phyloP scores from a whole-genome alignment of 2,797 vertebrate species.

The Pteronotus mesoamericanus region DNA sequence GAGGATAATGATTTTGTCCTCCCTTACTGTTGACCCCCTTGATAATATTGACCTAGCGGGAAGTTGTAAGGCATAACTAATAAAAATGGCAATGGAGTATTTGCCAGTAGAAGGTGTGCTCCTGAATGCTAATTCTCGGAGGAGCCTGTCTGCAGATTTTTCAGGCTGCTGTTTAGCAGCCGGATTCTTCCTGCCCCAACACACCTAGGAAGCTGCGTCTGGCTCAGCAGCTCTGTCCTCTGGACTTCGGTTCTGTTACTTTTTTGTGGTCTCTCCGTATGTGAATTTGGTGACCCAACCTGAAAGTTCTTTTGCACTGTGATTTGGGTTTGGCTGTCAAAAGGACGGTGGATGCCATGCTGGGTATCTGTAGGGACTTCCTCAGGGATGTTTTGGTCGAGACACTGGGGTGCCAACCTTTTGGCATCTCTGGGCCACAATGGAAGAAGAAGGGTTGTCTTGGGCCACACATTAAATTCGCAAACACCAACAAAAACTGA shows the following conservation, averaged over 20 bases:
- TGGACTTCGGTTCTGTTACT: background rate
- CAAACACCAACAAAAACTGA: too few relatives aligned
- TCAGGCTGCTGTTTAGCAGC: background rate
- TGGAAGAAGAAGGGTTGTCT: too few relatives aligned
- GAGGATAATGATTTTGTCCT: conserved; percentile 18
- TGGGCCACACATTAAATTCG: too few relatives aligned
- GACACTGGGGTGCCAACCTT: too few relatives aligned
- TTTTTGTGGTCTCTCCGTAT: background rate
- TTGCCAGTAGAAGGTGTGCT: background rate
- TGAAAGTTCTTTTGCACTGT: background rate
- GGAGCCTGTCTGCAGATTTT: background rate
- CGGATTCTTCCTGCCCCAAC: background rate
- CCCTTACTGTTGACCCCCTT: background rate
- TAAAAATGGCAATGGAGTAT: conserved; percentile 26
- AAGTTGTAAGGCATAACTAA: conserved; percentile 43
- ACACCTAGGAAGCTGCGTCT: rapidly evolving
- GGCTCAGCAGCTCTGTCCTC: background rate
- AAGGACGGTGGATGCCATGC: rapidly evolving
- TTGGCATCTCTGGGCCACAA: too few relatives aligned
- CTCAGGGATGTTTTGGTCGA: background rate
- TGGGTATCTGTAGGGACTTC: rapidly evolving
- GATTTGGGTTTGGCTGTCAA: background rate
- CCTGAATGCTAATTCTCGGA: background rate
- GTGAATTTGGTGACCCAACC: background rate
- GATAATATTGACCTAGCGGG: conserved; percentile 22